Evolutionary conservation across 1,140 invertebrate genomes (phyloP), one percentile per base, ranked within the genome.

Genomic region (Lutraria rhynchaena): DNA sequence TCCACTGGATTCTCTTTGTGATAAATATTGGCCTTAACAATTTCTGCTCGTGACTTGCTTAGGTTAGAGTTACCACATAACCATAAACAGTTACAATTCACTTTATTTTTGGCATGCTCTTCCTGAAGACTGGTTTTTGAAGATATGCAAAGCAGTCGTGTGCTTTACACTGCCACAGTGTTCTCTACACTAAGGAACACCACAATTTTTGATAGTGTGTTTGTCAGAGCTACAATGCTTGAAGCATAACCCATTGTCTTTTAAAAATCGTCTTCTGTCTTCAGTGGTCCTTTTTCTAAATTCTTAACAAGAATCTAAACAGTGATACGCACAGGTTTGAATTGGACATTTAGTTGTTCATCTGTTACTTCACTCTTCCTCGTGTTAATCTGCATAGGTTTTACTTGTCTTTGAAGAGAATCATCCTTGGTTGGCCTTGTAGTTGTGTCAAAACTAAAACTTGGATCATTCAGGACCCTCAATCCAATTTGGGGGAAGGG

Each of bases 21-120:
- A 7, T 46, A 7, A 46, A 19, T 19, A 19, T 46, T 46, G 19
- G 44, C 9, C 44, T 46, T 46, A 46, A 46, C 44, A 46, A 19
- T 7, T 46, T 46, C 19, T 4, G 83, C 81, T 75, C 83, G 81
- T 1, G 75, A 85, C 44, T 81, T 71, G 33, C 81, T 76, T 17
- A 33, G 1, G 33, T 63, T 74, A 19, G 41, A 60, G n/a, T 73
- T 58, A 41, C 58, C 41, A 71, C 80, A 82, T 29, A 85, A 37
- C 22, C 61, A 29, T 31, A 74, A 69, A 67, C 78, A 82, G 24
- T 55, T 77, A n/a, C n/a, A n/a, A n/a, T n/a, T n/a, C n/a, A n/a
- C n/a, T n/a, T n/a, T n/a, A n/a, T n/a, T n/a, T n/a, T n/a, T n/a
- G n/a, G n/a, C n/a, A n/a, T n/a, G n/a, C n/a, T n/a, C n/a, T n/a